Conservation (phyloP, 2,888 invertebrate genomes). For the Anodontia alba region DNA sequence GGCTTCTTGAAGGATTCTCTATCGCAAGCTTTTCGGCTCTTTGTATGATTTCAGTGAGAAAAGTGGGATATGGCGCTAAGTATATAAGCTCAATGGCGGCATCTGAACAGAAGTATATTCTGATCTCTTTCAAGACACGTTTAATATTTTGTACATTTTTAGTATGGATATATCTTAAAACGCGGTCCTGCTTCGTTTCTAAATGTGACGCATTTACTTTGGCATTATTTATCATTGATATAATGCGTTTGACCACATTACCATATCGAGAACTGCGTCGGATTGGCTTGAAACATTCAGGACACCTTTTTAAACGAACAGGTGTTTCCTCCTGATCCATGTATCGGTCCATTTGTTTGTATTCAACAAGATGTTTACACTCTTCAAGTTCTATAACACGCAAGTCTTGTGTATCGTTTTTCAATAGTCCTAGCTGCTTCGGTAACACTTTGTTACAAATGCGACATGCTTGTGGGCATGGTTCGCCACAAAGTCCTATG, state of each 20-base stretch:
- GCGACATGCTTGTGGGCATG: slow-evolving; percentile 88
- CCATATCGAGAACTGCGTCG: slow-evolving; percentile 87
- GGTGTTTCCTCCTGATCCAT: slow-evolving; percentile 86
- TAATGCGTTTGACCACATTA: slow-evolving; percentile 85
- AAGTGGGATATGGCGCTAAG: too few species aligned
- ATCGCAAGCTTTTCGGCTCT: too few species aligned
- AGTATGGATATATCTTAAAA: background rate
- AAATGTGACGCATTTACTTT: background rate
- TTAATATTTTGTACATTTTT: background rate
- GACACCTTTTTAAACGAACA: slow-evolving; percentile 85
- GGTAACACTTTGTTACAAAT: slow-evolving; percentile 85
- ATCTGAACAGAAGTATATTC: background rate
- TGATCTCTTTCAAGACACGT: background rate
- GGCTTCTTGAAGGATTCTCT: background rate
- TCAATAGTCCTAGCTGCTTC: slow-evolving; percentile 84
- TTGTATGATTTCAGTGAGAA: too few species aligned
- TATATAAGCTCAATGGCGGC: too few species aligned
- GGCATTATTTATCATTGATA: background rate
- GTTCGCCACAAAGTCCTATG: slow-evolving; percentile 91
- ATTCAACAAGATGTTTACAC: slow-evolving; percentile 83
- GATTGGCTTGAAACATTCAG: slow-evolving; percentile 87
- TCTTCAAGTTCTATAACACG: slow-evolving; percentile 77
- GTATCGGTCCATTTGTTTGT: slow-evolving; percentile 81
- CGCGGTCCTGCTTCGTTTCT: background rate
- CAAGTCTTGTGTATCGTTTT: slow-evolving; percentile 87